Evolutionary conservation across 2,113 vertebrate genomes (phyloP).

Genomic region (Tyto alba): DNA sequence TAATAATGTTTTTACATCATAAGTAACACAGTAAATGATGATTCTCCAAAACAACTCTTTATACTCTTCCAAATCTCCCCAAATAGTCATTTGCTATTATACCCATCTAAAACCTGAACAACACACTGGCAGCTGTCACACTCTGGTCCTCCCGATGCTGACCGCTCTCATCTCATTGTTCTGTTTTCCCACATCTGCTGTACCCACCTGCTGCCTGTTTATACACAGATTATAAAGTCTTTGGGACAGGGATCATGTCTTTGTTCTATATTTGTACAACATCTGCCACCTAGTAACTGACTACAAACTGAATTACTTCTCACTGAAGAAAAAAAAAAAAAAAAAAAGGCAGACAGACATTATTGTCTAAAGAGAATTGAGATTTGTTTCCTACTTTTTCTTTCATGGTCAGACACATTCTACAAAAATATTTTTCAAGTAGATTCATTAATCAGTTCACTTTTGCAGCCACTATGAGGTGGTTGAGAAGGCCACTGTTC

Average conservation of each 20-base stretch:
- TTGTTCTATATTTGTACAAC: background rate
- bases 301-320: background rate
- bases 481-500: background rate
- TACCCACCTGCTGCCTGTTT: slow-evolving; percentile 9
- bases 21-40: background rate
- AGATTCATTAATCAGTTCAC: background rate
- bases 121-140: background rate
- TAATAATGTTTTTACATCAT: background rate
- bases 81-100: background rate
- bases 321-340: background rate
- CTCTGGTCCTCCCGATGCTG: background rate
- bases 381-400: background rate
- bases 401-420: background rate
- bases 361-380: background rate
- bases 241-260: background rate
- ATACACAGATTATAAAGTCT: background rate
- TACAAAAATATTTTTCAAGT: background rate
- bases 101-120: background rate
- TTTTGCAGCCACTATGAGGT: background rate
- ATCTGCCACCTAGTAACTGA: background rate
- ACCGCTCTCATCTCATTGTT: background rate
- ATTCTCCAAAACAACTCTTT: background rate
- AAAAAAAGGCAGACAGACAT: background rate
- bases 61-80: background rate
- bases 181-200: background rate